Conservation (phyloP, 2,113 vertebrate genomes). For the Gymnogyps californianus region DNA sequence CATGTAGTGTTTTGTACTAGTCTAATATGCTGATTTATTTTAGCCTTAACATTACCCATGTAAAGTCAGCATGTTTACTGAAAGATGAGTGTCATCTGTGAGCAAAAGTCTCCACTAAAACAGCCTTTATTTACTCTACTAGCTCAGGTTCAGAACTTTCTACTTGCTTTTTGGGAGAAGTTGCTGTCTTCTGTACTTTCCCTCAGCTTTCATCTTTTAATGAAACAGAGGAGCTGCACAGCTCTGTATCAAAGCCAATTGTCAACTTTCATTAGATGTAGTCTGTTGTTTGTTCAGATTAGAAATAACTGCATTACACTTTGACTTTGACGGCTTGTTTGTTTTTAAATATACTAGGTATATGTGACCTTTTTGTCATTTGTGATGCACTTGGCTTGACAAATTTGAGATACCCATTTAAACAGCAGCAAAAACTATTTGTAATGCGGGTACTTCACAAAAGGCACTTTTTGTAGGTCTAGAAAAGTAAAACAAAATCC, state of each 20-base stretch:
- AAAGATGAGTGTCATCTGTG: neutral
- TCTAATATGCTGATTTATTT: neutral
- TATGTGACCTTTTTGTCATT: slow-evolving; percentile 53
- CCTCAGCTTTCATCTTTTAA: slow-evolving; percentile 50
- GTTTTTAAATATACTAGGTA: slow-evolving; percentile 43
- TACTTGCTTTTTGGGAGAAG: slow-evolving; percentile 10
- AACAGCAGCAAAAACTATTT: slow-evolving; percentile 5
- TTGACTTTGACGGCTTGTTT: slow-evolving; percentile 56
- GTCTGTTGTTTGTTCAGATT: slow-evolving; percentile 56
- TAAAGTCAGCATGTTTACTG: neutral
- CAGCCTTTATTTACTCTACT: neutral
- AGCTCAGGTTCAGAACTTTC: slow-evolving; percentile 49
- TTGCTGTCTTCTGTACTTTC: slow-evolving; percentile 19
- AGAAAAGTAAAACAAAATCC: neutral
- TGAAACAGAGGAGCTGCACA: slow-evolving; percentile 46
- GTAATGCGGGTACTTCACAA: neutral
- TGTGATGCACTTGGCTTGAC: slow-evolving; percentile 31
- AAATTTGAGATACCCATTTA: slow-evolving; percentile 14
- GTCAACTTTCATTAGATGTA: slow-evolving; percentile 58
- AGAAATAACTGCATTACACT: slow-evolving; percentile 62
- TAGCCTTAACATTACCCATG: neutral
- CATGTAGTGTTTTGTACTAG: neutral
- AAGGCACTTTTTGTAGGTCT: neutral
- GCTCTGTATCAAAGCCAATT: slow-evolving; percentile 60
- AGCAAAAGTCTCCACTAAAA: neutral